Evolutionary conservation across 1,140 invertebrate genomes (phyloP).

Genomic region (Drosophila ambigua): DNA sequence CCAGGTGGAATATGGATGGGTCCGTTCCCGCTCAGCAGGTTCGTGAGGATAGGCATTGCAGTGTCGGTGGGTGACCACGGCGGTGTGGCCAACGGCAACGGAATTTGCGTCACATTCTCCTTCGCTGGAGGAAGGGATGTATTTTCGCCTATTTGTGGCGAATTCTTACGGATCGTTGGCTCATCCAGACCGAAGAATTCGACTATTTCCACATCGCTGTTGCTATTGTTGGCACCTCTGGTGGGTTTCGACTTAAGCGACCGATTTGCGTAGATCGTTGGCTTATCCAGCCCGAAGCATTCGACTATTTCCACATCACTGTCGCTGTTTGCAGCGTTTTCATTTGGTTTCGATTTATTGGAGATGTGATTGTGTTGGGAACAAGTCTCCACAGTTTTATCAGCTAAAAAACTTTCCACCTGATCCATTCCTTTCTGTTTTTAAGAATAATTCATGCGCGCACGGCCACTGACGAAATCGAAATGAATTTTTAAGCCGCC

Average conservation of each 20-base stretch:
- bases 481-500: no score
- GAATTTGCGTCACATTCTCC: neutral
- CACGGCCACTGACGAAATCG: no score
- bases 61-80: conserved; percentile 36
- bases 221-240: no score
- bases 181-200: neutral
- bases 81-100: conserved; percentile 28
- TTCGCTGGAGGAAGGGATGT: neutral
- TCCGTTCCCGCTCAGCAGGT: conserved; percentile 7
- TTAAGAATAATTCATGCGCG: no score
- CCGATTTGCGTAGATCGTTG: no score
- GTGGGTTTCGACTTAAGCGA: no score
- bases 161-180: neutral
- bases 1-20: neutral
- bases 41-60: conserved; percentile 22
- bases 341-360: neutral
- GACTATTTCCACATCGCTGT: no score
- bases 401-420: no score
- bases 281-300: no score
- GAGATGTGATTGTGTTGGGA: neutral
- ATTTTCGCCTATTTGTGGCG: no score
- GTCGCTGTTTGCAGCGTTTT: neutral
- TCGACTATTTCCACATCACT: conserved; percentile 10
- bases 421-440: no score
- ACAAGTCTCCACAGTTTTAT: neutral